A percentile compares a stretch with the other conserved stretches of the same genome.
These are phyloP conservation scores for Furnarius figulus DNA, from an alignment of 2,113 vertebrate genomes.

Conservation along the genomic window DNA sequence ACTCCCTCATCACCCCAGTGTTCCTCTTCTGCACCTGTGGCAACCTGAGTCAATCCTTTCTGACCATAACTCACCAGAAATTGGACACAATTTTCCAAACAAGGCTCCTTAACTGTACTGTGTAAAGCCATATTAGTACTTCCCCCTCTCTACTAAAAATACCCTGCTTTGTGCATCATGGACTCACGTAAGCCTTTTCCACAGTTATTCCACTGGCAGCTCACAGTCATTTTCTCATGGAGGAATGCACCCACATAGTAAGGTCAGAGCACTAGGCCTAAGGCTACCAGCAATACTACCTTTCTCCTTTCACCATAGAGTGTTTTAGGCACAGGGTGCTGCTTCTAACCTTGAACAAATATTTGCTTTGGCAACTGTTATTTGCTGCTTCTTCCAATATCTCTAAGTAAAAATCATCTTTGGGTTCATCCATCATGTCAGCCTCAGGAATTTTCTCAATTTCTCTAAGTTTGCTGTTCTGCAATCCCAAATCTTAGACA, in stretches of 20 bases:
- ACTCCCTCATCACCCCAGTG: not conserved
- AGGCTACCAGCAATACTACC: not conserved
- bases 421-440: not conserved
- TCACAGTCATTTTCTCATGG: constrained; percentile 3
- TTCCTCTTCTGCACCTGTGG: not conserved
- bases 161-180: not conserved
- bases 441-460: not conserved
- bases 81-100: not conserved
- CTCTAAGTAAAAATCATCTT: not conserved
- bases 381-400: not conserved
- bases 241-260: not conserved
- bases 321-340: not conserved
- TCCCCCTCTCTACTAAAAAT: constrained; percentile 38
- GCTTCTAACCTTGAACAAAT: not conserved
- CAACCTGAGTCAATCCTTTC: constrained; percentile 3
- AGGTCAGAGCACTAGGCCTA: not conserved
- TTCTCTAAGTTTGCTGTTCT: not conserved
- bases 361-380: not conserved
- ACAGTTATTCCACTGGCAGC: not conserved
- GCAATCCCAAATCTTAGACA: not conserved
- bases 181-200: constrained; percentile 25
- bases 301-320: not conserved
- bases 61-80: constrained; percentile 1
- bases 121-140: not conserved
- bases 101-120: not conserved